Percentiles rank a stretch among this genome's conserved stretches.
Evolutionary conservation across 2,113 vertebrate genomes (phyloP).

Genomic region (Himantopus leucocephalus): DNA sequence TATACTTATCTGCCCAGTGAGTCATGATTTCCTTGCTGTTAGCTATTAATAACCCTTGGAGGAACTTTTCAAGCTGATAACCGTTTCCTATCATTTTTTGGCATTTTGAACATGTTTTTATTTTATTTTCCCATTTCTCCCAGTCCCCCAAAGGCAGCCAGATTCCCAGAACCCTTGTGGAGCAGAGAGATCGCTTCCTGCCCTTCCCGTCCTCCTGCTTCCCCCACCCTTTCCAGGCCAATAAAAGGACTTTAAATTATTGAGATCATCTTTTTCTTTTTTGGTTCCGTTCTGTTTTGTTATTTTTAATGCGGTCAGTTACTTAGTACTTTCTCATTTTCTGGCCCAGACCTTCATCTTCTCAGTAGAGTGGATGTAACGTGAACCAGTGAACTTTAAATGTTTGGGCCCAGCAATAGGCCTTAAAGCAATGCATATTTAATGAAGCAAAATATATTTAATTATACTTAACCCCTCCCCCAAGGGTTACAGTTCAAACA

Average conservation of each 20-base stretch:
- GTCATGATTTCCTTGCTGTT: constrained; percentile 54
- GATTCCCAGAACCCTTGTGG: constrained; percentile 24
- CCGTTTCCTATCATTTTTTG: constrained; percentile 63
- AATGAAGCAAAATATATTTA: not conserved
- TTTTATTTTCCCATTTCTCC: constrained; percentile 68
- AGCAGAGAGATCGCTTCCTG: constrained; percentile 48
- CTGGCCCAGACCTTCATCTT: not conserved
- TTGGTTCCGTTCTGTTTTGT: not conserved
- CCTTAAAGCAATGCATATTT: not conserved
- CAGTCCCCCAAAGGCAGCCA: constrained; percentile 27
- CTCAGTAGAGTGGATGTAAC: not conserved
- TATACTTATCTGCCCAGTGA: constrained; percentile 39
- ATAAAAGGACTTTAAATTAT: constrained; percentile 1
- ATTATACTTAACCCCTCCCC: not conserved
- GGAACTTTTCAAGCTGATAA: constrained; percentile 69
- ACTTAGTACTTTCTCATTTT: not conserved
- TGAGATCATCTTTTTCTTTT: not conserved
- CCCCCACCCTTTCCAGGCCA: constrained; percentile 48
- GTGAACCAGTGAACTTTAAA: not conserved
- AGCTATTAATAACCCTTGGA: constrained; percentile 59
- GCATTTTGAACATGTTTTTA: constrained; percentile 45
- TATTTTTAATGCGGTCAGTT: not conserved
- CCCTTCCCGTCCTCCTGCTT: constrained; percentile 33
- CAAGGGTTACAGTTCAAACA: not conserved
- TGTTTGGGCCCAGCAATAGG: not conserved